A percentile compares a stretch with the other conserved stretches of the same genome.
Evolutionary conservation across 1,140 invertebrate species (phyloP).

Genomic region (Ceratosolen solmsi): DNA sequence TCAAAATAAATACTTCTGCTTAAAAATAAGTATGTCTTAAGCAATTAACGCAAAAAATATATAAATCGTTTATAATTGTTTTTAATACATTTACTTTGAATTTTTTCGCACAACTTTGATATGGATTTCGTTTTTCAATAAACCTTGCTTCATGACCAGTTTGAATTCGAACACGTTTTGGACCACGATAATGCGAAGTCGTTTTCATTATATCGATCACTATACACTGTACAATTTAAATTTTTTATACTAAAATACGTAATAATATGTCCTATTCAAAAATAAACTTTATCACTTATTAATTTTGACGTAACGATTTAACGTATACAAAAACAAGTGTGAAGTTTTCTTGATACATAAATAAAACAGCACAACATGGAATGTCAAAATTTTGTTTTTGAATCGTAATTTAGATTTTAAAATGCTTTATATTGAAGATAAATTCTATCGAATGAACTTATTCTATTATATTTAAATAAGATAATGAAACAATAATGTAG

Average conservation of each 20-base stretch:
- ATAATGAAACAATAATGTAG: no score
- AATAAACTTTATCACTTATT: background rate
- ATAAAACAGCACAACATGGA: background rate
- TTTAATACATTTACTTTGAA: slow-evolving; percentile 10
- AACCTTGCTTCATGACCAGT: slow-evolving; percentile 1
- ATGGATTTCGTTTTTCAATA: slow-evolving; percentile 4
- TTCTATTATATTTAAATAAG: no score
- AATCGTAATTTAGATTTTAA: background rate
- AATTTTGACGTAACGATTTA: slow-evolving; percentile 19
- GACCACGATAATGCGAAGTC: background rate
- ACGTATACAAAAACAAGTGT: background rate
- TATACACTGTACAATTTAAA: background rate
- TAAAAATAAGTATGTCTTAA: no score
- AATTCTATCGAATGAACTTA: no score
- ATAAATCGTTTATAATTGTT: no score
- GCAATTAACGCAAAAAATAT: no score
- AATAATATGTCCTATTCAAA: background rate
- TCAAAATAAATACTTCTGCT: no score
- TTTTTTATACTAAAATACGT: background rate
- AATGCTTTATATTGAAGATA: no score
- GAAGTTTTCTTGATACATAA: slow-evolving; percentile 12
- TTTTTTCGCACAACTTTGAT: background rate
- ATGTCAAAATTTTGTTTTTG: background rate
- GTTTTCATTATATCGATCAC: background rate
- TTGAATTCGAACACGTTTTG: slow-evolving; percentile 28